Conservation (phyloP, 2,797 vertebrate species). For the Anomalospiza imberbis region DNA sequence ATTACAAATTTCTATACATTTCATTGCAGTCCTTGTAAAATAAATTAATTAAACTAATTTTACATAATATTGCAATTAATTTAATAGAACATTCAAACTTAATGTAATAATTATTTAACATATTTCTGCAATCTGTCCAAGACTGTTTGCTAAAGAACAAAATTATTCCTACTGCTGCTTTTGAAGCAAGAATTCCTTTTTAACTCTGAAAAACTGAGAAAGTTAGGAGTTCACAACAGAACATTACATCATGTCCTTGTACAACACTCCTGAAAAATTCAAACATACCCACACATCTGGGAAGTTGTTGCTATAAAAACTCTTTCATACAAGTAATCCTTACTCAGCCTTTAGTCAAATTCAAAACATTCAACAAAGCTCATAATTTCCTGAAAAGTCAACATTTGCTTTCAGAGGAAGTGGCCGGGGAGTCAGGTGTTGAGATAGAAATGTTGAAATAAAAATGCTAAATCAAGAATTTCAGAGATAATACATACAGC, state of each 20-base stretch:
- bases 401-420: not conserved
- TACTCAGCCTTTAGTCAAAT: conserved; percentile 20
- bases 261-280: not conserved
- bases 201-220: not conserved
- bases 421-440: not conserved
- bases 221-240: not conserved
- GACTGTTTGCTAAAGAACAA: not conserved
- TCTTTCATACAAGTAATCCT: not conserved
- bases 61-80: not conserved
- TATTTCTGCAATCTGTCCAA: conserved; percentile 4
- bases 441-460: not conserved
- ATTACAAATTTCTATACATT: not conserved
- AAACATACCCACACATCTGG: conserved; percentile 4
- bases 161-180: not conserved
- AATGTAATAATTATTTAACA: conserved; percentile 19
- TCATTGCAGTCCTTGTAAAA: not conserved
- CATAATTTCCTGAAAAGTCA: conserved; percentile 17
- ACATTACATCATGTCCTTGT: not conserved
- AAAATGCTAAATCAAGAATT: not conserved
- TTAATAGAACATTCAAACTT: not conserved
- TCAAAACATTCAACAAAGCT: not conserved
- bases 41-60: not conserved
- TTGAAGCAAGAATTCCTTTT: not conserved
- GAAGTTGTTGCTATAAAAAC: not conserved
- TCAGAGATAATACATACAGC: not conserved